These are phyloP conservation scores for Mixornis gularis DNA, from an alignment of 2,113 vertebrate species.

Conservation along the genomic window DNA sequence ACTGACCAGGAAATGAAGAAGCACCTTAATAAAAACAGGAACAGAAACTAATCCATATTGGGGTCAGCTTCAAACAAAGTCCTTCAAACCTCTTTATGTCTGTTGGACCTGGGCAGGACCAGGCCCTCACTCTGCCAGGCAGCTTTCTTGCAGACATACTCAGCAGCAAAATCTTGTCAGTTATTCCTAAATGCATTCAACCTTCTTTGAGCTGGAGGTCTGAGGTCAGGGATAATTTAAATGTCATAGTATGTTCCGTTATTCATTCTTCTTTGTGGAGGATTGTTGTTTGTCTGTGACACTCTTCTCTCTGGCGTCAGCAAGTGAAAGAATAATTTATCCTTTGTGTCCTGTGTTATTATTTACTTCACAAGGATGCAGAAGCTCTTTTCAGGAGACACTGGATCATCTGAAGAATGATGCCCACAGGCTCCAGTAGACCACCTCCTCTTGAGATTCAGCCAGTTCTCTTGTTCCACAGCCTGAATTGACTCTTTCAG, in stretches of 20 bases:
- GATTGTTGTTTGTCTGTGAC: neutral
- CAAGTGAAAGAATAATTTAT: neutral
- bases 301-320: neutral
- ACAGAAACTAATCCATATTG: neutral
- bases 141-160: neutral
- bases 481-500: slow-evolving; percentile 10
- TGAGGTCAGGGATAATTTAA: neutral
- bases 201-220: neutral
- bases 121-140: neutral
- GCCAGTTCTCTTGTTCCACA: neutral
- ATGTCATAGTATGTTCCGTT: neutral
- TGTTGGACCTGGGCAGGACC: rapidly evolving
- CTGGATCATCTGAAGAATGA: neutral
- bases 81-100: neutral
- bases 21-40: neutral
- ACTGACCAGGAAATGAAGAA: neutral
- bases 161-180: neutral
- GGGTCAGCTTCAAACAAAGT: neutral
- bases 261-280: neutral
- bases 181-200: neutral
- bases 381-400: neutral
- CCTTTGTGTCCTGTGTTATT: neutral
- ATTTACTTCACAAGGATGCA: neutral
- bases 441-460: neutral
- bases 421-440: neutral